A percentile compares a stretch with the other conserved stretches of the same genome.
These are phyloP conservation scores for Zootoca vivipara DNA, from an alignment of 2,113 vertebrate genomes.

Conservation along the genomic window DNA sequence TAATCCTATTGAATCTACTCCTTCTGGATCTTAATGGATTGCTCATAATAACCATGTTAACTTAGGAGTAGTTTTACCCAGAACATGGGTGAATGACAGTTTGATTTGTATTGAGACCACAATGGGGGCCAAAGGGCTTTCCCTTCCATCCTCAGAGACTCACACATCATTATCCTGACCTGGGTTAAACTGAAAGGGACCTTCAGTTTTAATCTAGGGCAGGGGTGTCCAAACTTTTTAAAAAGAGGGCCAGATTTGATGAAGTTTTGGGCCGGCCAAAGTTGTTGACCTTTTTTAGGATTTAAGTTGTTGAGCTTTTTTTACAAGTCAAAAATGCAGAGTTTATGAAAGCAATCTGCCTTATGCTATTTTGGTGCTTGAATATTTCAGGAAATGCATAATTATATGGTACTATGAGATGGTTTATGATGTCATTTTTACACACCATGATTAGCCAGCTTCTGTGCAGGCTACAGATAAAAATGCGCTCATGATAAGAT, in stretches of 20 bases:
- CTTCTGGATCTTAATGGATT: not conserved
- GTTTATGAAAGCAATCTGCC: conserved; percentile 17
- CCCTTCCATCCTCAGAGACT: too few relatives aligned
- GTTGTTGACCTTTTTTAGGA: too few relatives aligned
- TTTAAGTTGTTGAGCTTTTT: too few relatives aligned
- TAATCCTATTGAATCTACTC: not conserved
- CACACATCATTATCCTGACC: too few relatives aligned
- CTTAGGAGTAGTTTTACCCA: not conserved
- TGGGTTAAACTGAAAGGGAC: not conserved
- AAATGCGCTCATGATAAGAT: conserved; percentile 29
- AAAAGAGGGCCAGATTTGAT: too few relatives aligned
- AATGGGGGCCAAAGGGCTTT: too few relatives aligned
- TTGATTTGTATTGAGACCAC: not conserved
- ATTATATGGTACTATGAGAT: conserved; percentile 26
- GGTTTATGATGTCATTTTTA: conserved; percentile 45
- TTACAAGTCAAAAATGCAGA: not conserved
- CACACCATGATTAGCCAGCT: conserved; percentile 34
- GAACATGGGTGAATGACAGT: not conserved
- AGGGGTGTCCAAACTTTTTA: too few relatives aligned
- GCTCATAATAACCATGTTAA: not conserved
- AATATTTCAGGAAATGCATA: conserved; percentile 16
- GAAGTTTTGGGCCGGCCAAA: too few relatives aligned
- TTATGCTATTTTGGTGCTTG: conserved; percentile 6
- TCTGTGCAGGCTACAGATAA: conserved; percentile 22
- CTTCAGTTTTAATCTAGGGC: not conserved